Evolutionary conservation across 2,888 invertebrate genomes (phyloP), one percentile per base, ranked within the genome.

Genomic region (Drosophila ustulata): DNA sequence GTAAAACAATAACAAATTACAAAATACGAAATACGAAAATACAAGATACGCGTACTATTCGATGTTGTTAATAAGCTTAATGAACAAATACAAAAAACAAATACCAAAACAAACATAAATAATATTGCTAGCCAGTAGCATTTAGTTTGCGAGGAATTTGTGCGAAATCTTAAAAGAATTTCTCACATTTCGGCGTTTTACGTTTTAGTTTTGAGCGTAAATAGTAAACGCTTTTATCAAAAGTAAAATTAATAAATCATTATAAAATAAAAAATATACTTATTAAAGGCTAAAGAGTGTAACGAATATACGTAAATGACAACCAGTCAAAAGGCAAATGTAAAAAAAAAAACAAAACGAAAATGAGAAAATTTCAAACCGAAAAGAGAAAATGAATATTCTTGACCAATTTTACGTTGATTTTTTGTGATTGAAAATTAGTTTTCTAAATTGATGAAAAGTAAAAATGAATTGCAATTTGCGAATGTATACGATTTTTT

Each of bases 401-500:
- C 64, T 78, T 72, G 58, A 75, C 66, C 63, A 55, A 70, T 76
- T 80, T 74, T 88, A 67, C 63, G 70, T 75, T 84, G 64, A 77
- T 86, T 80, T 79, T 88, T 74, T 85, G 90, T 88, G 88, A 87
- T 89, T 87, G 88, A 89, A 82, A 87, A 83, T 70, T 88, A 46
- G 68, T 84, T 89, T 89, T 85, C 83, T 73, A 71, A 72, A 87
- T 89, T 88, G 64, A 81, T 73, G 25, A 74, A 23, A 25, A 43
- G 30, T 50, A 78, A 71, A 83, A 88, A 80, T 89, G 71, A 85
- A 85, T 89, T 85, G 87, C 88, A 90, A 90, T 89, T 90, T 75
- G 90, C 90, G 80, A 82, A 91, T 91, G 90, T 90, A 90, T 90
- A 90, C 90, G 90, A 90, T 91, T 88, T 90, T 89, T 91, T 82